Evolutionary conservation across 2,888 invertebrate species (phyloP).

Genomic region (Argyra leucocephala): DNA sequence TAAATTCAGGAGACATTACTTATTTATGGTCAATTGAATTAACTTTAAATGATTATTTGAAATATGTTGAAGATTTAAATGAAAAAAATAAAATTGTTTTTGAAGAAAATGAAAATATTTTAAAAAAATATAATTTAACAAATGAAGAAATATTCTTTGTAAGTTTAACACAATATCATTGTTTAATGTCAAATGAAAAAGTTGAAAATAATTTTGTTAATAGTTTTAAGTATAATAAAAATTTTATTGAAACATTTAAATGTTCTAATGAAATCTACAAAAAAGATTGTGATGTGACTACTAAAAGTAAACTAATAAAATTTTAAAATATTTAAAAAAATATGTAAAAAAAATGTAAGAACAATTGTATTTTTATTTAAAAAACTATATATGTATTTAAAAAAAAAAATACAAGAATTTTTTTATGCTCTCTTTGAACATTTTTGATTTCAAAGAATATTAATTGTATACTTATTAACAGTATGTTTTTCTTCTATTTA

Average conservation of each 20-base stretch:
- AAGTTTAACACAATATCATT: slow-evolving; percentile 6
- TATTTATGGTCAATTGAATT: neutral
- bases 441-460: too few species aligned
- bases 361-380: too few species aligned
- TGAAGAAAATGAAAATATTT: neutral
- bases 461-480: too few species aligned
- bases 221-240: neutral
- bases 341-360: too few species aligned
- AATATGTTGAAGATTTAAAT: neutral
- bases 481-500: too few species aligned
- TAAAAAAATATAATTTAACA: neutral
- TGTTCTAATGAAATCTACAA: neutral
- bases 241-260: neutral
- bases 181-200: neutral
- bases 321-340: neutral
- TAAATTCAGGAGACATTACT: neutral
- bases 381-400: too few species aligned
- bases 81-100: neutral
- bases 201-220: neutral
- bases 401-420: too few species aligned
- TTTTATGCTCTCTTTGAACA: too few species aligned
- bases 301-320: neutral
- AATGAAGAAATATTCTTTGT: neutral
- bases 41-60: neutral
- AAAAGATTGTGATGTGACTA: neutral